Evolutionary conservation across 2,113 vertebrate species (phyloP), one percentile per base, ranked within the genome.

Genomic region (Ia io): DNA sequence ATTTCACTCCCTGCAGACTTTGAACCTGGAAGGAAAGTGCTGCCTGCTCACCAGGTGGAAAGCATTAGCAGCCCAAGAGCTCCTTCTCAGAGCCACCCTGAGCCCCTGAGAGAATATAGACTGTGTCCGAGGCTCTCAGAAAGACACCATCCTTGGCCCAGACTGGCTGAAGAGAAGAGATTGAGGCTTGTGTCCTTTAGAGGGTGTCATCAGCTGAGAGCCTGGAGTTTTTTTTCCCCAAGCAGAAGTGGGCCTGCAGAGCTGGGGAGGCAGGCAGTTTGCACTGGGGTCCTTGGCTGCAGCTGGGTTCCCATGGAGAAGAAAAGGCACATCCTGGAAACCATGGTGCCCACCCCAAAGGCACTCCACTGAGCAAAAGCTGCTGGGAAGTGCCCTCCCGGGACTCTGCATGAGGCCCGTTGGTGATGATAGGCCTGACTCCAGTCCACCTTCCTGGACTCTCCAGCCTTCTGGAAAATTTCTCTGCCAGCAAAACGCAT

Each of bases 381-480:
- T 59, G 37, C 59, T 25, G 37, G 77, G 22, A 30, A 53, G 49
- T 18, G 25, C 37, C 61, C 20, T 90, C 61, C 32, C 5, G 42
- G 30, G 53, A 80, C 42, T 73, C 49, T 90, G 74, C 59, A 53
- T 14, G 30, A 47, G 30, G 76, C 17, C 49, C 40, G 14, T 80
- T 74, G 49, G n/a, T 71, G 44, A 63, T 86, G 69, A 25, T 59
- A 59, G 79, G 22, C 44, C 18, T 40, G 53, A 76, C 44, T 95
- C 35, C 51, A 32, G 28, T 87, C 63, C 59, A 56, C 13, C 22
- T 59, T 30, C 49, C 51, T 87, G 47, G 59, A 88, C 47, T 85
- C 84, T 88, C 35, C 40, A 44, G 77, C n/a, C 42, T 93, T 94
- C 73, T 93, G 53, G 69, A 91, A 97, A 95, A 89, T 79, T 90